Evolutionary conservation across 2,113 vertebrate species (phyloP).

Genomic region (Syngnathoides biaculeatus): DNA sequence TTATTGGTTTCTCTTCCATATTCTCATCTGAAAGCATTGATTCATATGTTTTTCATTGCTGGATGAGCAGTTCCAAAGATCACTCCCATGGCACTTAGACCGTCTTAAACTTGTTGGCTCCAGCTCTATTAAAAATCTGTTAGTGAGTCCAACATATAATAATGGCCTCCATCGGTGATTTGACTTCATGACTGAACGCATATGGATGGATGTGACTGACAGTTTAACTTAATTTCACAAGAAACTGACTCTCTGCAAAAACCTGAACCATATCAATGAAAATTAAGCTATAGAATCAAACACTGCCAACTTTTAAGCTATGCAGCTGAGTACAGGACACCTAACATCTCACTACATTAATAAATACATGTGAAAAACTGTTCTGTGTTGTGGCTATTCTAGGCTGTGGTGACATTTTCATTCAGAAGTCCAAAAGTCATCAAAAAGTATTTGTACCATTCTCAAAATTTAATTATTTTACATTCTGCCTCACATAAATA

Average conservation of each 20-base stretch:
- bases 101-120: conserved; percentile 19
- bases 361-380: too few relatives aligned
- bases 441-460: too few relatives aligned
- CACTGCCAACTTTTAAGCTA: background rate
- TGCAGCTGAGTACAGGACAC: background rate
- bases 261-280: background rate
- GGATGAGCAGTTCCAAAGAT: conserved; percentile 35
- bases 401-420: conserved; percentile 6
- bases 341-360: too few relatives aligned
- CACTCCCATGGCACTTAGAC: conserved; percentile 18
- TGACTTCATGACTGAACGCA: conserved; percentile 34
- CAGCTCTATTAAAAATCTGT: conserved; percentile 49
- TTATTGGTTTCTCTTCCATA: background rate
- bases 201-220: conserved; percentile 29
- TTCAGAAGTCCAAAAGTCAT: background rate
- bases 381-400: background rate
- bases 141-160: conserved; percentile 41
- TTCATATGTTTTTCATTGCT: background rate
- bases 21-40: background rate
- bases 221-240: conserved; percentile 14
- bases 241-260: background rate
- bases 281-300: background rate
- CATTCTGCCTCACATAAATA: too few relatives aligned
- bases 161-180: conserved; percentile 44
- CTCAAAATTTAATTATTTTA: too few relatives aligned